Evolutionary conservation across 2,797 vertebrate species (phyloP).

Genomic region (Catharus ustulatus): DNA sequence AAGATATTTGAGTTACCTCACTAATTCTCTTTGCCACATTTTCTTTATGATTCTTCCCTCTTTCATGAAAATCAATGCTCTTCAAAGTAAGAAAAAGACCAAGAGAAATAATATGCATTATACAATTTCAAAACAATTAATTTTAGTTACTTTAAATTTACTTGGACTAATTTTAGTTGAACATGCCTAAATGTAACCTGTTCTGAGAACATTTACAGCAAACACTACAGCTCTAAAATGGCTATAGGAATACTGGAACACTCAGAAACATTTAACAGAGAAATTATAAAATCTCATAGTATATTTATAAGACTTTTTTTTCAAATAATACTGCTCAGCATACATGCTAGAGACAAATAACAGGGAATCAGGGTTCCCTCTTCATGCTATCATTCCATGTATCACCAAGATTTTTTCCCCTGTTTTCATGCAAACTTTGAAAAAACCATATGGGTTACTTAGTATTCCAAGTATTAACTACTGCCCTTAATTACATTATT

Average conservation of each 20-base stretch:
- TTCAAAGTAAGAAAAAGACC: constrained; percentile 67
- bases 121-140: neutral
- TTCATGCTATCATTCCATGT: neutral
- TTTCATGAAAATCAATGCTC: constrained; percentile 98
- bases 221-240: neutral
- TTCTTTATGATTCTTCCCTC: constrained; percentile 98
- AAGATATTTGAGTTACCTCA: constrained; percentile 82
- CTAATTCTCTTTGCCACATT: constrained; percentile 96
- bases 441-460: neutral
- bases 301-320: neutral
- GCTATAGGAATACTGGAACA: neutral
- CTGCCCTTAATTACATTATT: neutral
- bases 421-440: neutral
- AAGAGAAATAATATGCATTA: neutral
- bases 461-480: neutral
- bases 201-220: neutral
- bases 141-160: neutral
- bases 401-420: neutral
- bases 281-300: neutral
- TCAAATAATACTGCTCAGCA: neutral
- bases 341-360: neutral
- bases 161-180: neutral
- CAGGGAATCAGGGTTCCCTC: neutral
- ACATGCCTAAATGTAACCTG: neutral
- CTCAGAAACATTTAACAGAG: neutral